These are phyloP conservation scores for Ispidina lecontei DNA, from an alignment of 2,797 vertebrate species.

Conservation along the genomic window DNA sequence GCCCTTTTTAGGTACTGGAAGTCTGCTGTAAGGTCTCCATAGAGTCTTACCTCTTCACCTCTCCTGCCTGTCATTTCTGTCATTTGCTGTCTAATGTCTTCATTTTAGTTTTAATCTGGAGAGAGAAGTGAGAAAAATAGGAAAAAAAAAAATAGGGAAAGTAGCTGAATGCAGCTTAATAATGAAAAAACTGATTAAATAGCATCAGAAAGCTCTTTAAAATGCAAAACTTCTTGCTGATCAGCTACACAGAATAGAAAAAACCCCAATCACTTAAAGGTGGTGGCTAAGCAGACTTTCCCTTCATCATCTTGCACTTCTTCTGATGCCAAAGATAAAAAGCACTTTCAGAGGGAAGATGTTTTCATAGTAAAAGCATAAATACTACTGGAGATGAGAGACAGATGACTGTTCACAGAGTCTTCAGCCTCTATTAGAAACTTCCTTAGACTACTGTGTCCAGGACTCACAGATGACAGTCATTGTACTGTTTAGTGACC, in stretches of 20 bases:
- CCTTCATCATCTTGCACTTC: background rate
- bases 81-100: background rate
- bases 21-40: background rate
- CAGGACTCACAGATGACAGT: background rate
- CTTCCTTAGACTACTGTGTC: background rate
- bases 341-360: background rate
- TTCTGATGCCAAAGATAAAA: constrained; percentile 22
- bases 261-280: background rate
- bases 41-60: background rate
- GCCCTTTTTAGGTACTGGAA: background rate
- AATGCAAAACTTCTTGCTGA: constrained; percentile 24
- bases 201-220: constrained; percentile 38
- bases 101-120: background rate
- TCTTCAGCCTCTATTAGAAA: background rate
- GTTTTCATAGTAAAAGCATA: background rate
- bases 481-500: background rate
- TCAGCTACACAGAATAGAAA: background rate
- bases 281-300: constrained; percentile 7
- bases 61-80: background rate
- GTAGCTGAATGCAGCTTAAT: constrained; percentile 17
- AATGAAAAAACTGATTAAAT: constrained; percentile 56
- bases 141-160: background rate
- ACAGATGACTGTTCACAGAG: background rate
- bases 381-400: background rate
- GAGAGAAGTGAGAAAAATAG: background rate